Conservation (phyloP, 2,797 vertebrate species). For the Pseudochromis fuscus region DNA sequence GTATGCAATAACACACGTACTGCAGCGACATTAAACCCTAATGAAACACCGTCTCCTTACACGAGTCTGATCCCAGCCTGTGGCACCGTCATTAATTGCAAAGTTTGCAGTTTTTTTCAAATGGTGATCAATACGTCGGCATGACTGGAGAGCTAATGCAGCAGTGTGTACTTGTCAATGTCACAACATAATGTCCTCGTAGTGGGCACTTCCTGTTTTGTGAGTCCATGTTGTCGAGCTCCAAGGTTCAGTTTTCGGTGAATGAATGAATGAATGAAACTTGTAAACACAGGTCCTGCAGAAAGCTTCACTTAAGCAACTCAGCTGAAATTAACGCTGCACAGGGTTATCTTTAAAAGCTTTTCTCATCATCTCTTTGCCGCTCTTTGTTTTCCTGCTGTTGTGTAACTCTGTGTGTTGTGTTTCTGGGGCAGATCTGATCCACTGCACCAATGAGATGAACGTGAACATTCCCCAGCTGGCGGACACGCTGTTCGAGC, state of each 20-base stretch:
- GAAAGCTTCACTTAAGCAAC: slow-evolving; percentile 3
- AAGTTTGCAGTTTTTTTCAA: background rate
- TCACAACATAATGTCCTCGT: background rate
- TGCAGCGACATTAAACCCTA: too few relatives aligned
- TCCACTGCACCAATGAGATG: slow-evolving; percentile 96
- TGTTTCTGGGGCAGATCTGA: slow-evolving; percentile 86
- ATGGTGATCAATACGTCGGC: background rate
- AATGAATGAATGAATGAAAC: slow-evolving; percentile 30
- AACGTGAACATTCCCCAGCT: slow-evolving; percentile 93
- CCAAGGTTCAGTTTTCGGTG: slow-evolving; percentile 9
- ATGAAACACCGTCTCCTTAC: too few relatives aligned
- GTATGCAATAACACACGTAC: too few relatives aligned
- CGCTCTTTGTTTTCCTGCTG: background rate
- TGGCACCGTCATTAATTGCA: too few relatives aligned
- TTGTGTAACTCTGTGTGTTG: slow-evolving; percentile 13
- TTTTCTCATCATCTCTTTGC: slow-evolving; percentile 11
- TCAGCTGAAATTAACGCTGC: slow-evolving; percentile 9
- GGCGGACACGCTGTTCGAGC: slow-evolving; percentile 91
- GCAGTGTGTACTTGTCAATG: background rate
- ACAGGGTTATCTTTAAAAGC: slow-evolving; percentile 17
- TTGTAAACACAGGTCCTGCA: slow-evolving; percentile 12
- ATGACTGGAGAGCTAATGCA: background rate
- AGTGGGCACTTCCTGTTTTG: background rate
- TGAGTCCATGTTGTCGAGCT: background rate
- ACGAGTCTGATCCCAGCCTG: background rate